Conservation (phyloP, 2,797 vertebrate genomes). For the Cossypha caffra region DNA sequence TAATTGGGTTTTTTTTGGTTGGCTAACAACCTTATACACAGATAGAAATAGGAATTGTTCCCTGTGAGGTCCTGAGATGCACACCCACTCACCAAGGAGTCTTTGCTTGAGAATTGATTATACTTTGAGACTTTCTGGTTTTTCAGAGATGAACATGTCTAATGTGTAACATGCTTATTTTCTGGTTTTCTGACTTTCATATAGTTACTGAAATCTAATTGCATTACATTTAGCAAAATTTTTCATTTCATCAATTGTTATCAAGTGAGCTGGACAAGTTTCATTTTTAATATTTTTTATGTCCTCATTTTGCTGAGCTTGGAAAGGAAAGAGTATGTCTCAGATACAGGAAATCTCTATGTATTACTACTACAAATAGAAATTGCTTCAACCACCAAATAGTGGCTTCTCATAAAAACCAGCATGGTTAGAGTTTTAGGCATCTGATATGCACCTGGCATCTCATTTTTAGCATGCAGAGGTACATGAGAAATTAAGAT, state of each 20-base stretch:
- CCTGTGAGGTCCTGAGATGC: not conserved
- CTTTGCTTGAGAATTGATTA: not conserved
- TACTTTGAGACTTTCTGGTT: not conserved
- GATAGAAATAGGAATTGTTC: not conserved
- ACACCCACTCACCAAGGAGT: not conserved
- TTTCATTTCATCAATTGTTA: not conserved
- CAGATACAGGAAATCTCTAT: not conserved
- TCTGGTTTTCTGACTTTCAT: not conserved
- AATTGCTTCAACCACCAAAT: not conserved
- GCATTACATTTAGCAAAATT: not conserved
- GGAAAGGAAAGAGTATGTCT: not conserved
- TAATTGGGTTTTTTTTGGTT: not conserved
- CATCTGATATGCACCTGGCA: not conserved
- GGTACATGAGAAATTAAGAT: not conserved
- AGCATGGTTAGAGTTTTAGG: not conserved
- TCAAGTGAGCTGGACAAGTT: not conserved
- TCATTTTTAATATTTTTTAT: not conserved
- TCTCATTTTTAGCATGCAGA: not conserved
- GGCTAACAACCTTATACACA: not conserved
- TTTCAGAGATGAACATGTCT: not conserved
- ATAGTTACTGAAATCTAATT: not conserved
- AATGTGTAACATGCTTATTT: not conserved
- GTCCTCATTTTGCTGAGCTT: not conserved
- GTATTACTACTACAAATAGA: not conserved
- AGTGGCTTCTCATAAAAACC: not conserved